Percentiles rank a stretch among this genome's conserved stretches.
These are phyloP conservation scores for Motacilla tschutschensis DNA, from an alignment of 2,113 vertebrate genomes.

Conservation along the genomic window DNA sequence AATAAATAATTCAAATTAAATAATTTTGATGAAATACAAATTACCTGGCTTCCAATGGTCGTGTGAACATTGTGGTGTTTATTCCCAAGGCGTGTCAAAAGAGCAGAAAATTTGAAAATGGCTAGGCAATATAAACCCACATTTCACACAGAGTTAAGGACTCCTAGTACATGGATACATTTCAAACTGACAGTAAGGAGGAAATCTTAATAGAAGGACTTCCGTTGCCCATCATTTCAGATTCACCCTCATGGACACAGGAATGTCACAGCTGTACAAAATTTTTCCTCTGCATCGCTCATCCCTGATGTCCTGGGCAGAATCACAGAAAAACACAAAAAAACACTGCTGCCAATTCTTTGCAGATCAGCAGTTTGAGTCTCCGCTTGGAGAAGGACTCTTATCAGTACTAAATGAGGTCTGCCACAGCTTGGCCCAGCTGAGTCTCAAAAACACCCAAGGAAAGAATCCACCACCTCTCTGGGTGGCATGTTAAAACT, in stretches of 20 bases:
- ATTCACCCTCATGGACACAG: background rate
- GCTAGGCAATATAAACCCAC: background rate
- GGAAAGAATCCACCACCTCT: background rate
- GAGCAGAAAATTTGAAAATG: background rate
- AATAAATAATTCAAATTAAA: background rate
- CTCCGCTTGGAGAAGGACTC: background rate
- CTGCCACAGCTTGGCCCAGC: background rate
- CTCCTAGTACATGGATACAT: background rate
- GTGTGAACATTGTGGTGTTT: background rate
- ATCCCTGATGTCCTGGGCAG: background rate
- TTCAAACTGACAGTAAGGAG: background rate
- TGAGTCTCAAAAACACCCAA: background rate
- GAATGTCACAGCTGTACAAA: background rate
- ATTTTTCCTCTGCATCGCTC: background rate
- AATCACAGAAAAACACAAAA: background rate
- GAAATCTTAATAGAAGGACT: background rate
- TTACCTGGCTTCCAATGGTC: background rate
- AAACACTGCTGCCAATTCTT: background rate
- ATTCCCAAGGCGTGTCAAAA: background rate
- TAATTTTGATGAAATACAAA: background rate
- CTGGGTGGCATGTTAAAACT: background rate
- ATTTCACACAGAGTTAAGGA: background rate
- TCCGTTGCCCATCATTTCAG: background rate
- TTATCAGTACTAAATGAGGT: background rate
- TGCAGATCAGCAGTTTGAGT: background rate